Evolutionary conservation across 2,113 vertebrate species (phyloP).

Genomic region (Pseudolaguvia tuberculata): DNA sequence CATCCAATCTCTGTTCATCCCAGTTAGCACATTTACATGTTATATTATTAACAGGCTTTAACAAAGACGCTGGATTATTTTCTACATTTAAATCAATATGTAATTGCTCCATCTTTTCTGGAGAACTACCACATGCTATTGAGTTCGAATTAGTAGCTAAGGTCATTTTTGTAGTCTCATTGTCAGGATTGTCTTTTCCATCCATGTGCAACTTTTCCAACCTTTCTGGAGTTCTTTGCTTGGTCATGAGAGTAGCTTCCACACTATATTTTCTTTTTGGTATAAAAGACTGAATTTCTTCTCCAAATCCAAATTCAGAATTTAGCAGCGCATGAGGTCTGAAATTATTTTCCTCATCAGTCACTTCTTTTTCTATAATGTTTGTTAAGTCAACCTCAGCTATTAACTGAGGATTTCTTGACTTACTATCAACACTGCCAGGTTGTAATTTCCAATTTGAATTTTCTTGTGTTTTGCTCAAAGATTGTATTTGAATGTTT

Average conservation of each 20-base stretch:
- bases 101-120: neutral
- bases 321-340: neutral
- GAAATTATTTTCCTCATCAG: neutral
- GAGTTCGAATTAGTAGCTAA: neutral
- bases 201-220: neutral
- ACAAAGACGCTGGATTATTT: neutral
- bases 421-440: neutral
- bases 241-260: neutral
- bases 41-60: neutral
- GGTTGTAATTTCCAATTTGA: neutral
- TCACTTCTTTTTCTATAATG: neutral
- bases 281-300: neutral
- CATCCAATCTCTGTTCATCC: constrained; percentile 5
- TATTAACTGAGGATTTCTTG: neutral
- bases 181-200: neutral
- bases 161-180: neutral
- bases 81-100: neutral
- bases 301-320: constrained; percentile 2
- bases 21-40: neutral
- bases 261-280: neutral
- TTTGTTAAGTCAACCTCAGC: neutral
- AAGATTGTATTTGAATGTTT: constrained; percentile 11
- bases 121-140: neutral
- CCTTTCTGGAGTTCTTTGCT: neutral
- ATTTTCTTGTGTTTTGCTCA: neutral